Evolutionary conservation across 23 tunicate genomes (phyloP), one percentile per base, ranked within the genome.

Genomic region (Halocynthia roretzi): DNA sequence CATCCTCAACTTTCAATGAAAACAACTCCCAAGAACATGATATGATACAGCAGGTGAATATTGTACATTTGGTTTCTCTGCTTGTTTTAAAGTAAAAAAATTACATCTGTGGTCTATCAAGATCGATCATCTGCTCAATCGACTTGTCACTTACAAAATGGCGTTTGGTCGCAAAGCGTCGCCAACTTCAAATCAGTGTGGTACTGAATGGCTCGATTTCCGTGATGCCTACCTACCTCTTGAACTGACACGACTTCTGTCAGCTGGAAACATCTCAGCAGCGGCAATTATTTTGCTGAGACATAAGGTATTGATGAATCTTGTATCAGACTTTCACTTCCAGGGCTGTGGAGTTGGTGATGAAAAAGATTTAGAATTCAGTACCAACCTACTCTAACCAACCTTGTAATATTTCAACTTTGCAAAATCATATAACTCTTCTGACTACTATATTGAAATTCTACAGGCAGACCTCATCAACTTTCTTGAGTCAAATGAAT

Each of bases 121-220:
- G 95, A 61, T 88, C 48, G 84, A 80, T 56, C 71, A 71, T 22
- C 50, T 81, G 58, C 74, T 84, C 54, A 88, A 89, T 68, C 68
- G 73, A 17, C 85, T 89, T 54, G 83, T 76, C 10, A 83, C 96
- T 7, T 89, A 67, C 61, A 62, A 77, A 50, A 89, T 84, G 78
- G 87, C 96, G 8, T 89, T 83, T 51, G 75, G 23, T 51, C 60
- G 14, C 56, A 56, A 10, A 14, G 60, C 20, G 56, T 12, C 15
- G 11, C 56, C 31, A 10, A 31, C 44, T 31, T 31, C 44, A 31
- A 50, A 23, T 18, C 51, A 17, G 8, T 79, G 72, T 40, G 54
- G 61, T 5, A 17, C 49, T 23, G 52, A 63, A 52, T 89, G 96
- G 96, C 19, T 71, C n/a, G 75, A 71, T 12, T 89, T 89, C 70